phyloP scores from a whole-genome alignment of 92 coral and sea anemone genomes.

The Porites evermanni region DNA sequence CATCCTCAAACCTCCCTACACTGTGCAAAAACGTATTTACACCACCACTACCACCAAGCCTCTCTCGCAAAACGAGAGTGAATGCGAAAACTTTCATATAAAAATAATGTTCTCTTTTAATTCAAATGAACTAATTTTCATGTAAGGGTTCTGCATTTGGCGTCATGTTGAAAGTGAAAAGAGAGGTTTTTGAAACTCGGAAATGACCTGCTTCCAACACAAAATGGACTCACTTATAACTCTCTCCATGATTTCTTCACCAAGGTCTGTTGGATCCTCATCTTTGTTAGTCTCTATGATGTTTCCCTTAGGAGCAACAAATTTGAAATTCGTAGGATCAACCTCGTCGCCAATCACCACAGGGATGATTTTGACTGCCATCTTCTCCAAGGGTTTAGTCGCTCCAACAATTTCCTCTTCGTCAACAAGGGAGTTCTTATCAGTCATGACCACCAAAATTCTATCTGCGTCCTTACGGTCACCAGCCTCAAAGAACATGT shows the following conservation, averaged over 20 bases:
- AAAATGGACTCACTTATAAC: slow-evolving; percentile 36
- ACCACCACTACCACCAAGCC: too few relatives aligned
- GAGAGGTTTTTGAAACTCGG: background rate
- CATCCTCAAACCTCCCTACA: too few relatives aligned
- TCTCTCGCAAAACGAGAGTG: too few relatives aligned
- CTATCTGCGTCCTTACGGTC: slow-evolving; percentile 65
- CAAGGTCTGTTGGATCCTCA: slow-evolving; percentile 39
- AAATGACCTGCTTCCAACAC: too few relatives aligned
- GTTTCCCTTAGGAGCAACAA: slow-evolving; percentile 28
- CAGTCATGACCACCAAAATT: slow-evolving; percentile 71
- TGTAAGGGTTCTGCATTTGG: too few relatives aligned
- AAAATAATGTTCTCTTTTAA: too few relatives aligned
- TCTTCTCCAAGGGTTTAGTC: slow-evolving; percentile 48
- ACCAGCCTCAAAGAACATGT: slow-evolving; percentile 57
- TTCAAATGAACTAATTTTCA: too few relatives aligned
- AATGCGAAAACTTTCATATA: too few relatives aligned
- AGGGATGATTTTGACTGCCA: slow-evolving; percentile 59
- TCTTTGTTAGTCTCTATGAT: slow-evolving; percentile 25
- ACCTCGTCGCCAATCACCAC: slow-evolving; percentile 67
- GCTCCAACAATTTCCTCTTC: slow-evolving; percentile 50
- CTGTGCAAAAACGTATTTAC: too few relatives aligned
- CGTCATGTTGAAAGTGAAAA: too few relatives aligned
- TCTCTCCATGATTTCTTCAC: slow-evolving; percentile 48
- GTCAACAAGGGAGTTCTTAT: slow-evolving; percentile 52
- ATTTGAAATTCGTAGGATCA: slow-evolving; percentile 44